Conservation (phyloP, 2,113 vertebrate genomes). For the Anhinga anhinga region DNA sequence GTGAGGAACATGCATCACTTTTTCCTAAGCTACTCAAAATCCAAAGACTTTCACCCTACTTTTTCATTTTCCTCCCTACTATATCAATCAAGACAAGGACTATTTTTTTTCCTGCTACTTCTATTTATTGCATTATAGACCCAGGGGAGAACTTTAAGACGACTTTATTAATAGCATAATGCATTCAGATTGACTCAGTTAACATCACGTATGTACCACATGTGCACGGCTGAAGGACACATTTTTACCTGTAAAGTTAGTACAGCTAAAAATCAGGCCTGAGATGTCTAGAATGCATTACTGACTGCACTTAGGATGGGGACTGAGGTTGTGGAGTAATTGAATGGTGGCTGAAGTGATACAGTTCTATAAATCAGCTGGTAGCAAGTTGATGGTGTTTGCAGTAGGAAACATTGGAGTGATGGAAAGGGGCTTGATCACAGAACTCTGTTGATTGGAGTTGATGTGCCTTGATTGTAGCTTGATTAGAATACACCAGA, state of each 20-base stretch:
- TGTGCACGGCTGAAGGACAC: not conserved
- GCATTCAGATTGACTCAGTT: not conserved
- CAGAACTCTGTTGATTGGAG: not conserved
- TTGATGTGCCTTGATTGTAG: not conserved
- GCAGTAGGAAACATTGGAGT: not conserved
- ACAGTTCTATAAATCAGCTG: not conserved
- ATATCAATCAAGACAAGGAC: not conserved
- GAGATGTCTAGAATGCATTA: not conserved
- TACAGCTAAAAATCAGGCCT: not conserved
- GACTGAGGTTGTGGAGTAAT: not conserved
- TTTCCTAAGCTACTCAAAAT: not conserved
- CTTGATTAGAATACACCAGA: constrained; percentile 17
- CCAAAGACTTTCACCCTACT: not conserved
- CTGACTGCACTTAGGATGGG: not conserved
- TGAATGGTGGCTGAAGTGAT: not conserved
- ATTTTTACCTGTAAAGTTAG: not conserved
- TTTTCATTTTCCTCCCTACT: not conserved
- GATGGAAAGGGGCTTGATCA: not conserved
- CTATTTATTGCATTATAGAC: not conserved
- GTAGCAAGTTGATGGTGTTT: not conserved
- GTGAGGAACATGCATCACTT: not conserved
- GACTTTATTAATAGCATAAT: not conserved
- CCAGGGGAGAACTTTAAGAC: not conserved
- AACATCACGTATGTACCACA: not conserved
- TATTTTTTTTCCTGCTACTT: not conserved